Base-by-base conservation (phyloP, 2,797 vertebrate species). In the Harpagifer antarcticus region DNA sequence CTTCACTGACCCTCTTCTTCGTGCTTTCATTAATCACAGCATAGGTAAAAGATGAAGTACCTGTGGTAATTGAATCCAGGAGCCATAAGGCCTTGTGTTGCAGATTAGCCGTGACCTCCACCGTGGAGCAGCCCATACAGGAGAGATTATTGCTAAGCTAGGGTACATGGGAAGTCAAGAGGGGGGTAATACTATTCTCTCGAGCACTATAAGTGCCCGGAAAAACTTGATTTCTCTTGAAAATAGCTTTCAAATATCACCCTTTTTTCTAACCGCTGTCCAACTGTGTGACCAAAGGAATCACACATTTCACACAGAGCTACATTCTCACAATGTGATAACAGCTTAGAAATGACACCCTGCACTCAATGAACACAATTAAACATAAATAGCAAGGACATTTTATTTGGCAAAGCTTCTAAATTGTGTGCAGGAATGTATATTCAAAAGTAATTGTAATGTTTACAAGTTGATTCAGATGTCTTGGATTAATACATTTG, bases 1-100 rank as follows among this genome's bases (percentile, higher is more conserved):
- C 88, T 91, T 92, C 85, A 76, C 61, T 76, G 76, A 76, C 78
- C 76, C 60, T 78, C 54, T 15, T 52, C 27, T n/a, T n/a, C n/a
- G 68, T 19, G 52, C 42, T 86, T 87, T 83, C 79, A 91, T 93
- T 89, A 89, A 89, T 90, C 76, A 89, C 68, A 79, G 77, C 42
- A 60, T 71, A 88, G 37, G 66, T 86, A 74, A 84, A 87, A 71
- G 47, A 78, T 84, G 75, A 83, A 85, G 78, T 67, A 79, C 81
- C 44, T 52, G 4, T 15, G 59, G 68, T 92, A 90, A 93, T 92
- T 91, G 82, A 93, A 90, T 91, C 68, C 63, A 63, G 78, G 74
- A 73, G 66, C 68, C 59, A 63, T 68, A 70, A 81, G 76, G 43
- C 68, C 85, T 88, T 82, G 71, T 5, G 14, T 72, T 79, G 63